Base-by-base conservation (phyloP, 35 echinoderm and acorn worm species). In the Acanthaster planci region DNA sequence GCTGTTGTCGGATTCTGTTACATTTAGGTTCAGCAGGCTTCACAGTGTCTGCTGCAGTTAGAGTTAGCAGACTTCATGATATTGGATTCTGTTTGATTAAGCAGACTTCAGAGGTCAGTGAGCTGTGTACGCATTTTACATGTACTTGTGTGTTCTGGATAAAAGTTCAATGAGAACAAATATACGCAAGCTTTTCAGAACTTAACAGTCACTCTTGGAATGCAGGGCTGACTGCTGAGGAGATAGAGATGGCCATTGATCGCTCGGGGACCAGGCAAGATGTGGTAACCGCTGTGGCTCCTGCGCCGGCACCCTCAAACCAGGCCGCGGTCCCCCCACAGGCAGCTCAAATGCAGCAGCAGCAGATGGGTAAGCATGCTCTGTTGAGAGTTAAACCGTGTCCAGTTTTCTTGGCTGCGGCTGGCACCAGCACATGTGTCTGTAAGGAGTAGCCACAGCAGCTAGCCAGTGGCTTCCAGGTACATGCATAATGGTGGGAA, bases 241-340 rank as follows among this genome's bases (percentile, higher is more conserved):
- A 97, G 54, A 97, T 97, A 18, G 80, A 86, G 22, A 55, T 83
- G 8, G 89, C 93, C 72, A 86, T 97, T 17, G 78, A 97, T 23
- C 67, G 93, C 38, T 97, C 93, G 40, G 93, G 93, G 39, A 90
- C 89, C 39, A 88, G 51, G 59, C 80, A 92, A 55, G 87, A 79
- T 37, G 30, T 64, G 36, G 21, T 82, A 89, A 44, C 85, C 76
- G 38, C 90, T 59, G 77, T 77, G 84, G 59, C 85, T 76, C 55
- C 90, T 77, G 77, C 59, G 39, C 67, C 40, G 60, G 29, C 81
- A 26, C 31, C 82, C 10, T 8, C 72, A 10, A 30, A 3, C 12
- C 67, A 53, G 52, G 27, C 30, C 16, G 22, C 52, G 40, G 81
- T 85, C 27, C 67, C 81, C 22, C 67, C 82, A 52, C 76, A 40